Conservation (phyloP, 1,140 invertebrate species). For the Cataglyphis hispanica region DNA sequence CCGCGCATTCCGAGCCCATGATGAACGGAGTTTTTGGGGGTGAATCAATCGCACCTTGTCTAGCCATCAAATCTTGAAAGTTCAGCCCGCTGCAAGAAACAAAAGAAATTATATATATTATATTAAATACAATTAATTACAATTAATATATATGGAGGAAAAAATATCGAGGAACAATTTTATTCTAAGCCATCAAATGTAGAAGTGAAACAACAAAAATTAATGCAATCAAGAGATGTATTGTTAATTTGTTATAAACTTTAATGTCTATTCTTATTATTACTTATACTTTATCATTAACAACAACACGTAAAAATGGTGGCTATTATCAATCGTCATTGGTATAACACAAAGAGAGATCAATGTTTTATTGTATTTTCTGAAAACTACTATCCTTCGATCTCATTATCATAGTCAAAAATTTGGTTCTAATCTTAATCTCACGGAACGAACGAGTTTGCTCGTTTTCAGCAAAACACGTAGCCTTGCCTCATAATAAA, state of each 20-base stretch:
- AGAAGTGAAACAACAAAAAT: neutral
- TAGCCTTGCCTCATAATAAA: neutral
- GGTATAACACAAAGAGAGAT: neutral
- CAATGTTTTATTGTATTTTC: neutral
- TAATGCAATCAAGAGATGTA: neutral
- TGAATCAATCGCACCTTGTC: constrained; percentile 94
- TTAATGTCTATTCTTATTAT: neutral
- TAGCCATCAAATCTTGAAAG: constrained; percentile 95
- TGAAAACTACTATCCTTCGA: constrained; percentile 11
- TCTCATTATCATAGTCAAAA: neutral
- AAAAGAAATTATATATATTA: constrained; percentile 2
- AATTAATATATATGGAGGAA: neutral
- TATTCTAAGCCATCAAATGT: neutral
- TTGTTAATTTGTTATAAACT: neutral
- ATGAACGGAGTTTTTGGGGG: constrained; percentile 95
- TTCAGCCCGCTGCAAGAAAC: constrained; percentile 90
- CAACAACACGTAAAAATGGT: neutral
- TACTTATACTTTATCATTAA: too few relatives aligned
- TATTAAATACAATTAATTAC: too few relatives aligned
- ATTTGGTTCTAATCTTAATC: constrained; percentile 1
- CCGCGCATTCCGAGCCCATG: constrained; percentile 95
- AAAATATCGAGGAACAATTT: neutral
- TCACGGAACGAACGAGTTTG: neutral
- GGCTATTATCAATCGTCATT: neutral
- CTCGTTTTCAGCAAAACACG: neutral